Percentiles rank a stretch among this genome's conserved stretches.
Conservation (phyloP, 2,113 vertebrate genomes). For the Embiotoca jacksoni region DNA sequence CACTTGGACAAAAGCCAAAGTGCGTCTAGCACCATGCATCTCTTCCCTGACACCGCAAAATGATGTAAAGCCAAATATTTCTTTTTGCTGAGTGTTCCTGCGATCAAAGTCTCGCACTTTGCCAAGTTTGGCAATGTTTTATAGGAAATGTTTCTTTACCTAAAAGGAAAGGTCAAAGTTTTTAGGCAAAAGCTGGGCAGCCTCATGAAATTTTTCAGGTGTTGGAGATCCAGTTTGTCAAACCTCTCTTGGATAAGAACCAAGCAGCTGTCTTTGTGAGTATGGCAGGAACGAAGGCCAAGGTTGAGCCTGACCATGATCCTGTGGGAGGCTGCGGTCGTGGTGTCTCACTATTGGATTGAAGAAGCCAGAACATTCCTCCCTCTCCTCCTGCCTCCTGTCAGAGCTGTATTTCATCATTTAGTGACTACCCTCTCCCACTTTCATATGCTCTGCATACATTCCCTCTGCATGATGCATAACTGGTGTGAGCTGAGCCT, state of each 20-base stretch:
- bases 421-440: slow-evolving; percentile 21
- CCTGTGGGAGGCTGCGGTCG: slow-evolving; percentile 65
- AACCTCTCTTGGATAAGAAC: slow-evolving; percentile 52
- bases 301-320: slow-evolving; percentile 71
- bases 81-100: slow-evolving; percentile 29
- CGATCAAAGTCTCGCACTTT: slow-evolving; percentile 10
- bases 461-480: slow-evolving; percentile 46
- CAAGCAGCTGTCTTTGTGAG: slow-evolving; percentile 68
- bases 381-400: slow-evolving; percentile 50
- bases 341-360: slow-evolving; percentile 67
- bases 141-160: slow-evolving; percentile 40
- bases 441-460: slow-evolving; percentile 25
- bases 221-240: slow-evolving; percentile 45
- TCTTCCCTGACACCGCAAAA: slow-evolving; percentile 39
- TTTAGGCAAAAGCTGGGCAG: slow-evolving; percentile 39
- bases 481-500: slow-evolving; percentile 69
- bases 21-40: slow-evolving; percentile 12
- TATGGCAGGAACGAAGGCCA: slow-evolving; percentile 66
- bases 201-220: slow-evolving; percentile 53
- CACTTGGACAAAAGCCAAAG: slow-evolving; percentile 42
- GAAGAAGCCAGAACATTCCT: slow-evolving; percentile 62
- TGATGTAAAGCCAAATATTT: slow-evolving; percentile 55
- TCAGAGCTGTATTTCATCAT: slow-evolving; percentile 60
- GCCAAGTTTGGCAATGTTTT: slow-evolving; percentile 46
- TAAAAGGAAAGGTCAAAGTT: slow-evolving; percentile 47